Percentiles rank a stretch among this genome's conserved stretches.
These are phyloP conservation scores for Silurus meridionalis DNA, from an alignment of 2,113 vertebrate genomes.

Conservation along the genomic window DNA sequence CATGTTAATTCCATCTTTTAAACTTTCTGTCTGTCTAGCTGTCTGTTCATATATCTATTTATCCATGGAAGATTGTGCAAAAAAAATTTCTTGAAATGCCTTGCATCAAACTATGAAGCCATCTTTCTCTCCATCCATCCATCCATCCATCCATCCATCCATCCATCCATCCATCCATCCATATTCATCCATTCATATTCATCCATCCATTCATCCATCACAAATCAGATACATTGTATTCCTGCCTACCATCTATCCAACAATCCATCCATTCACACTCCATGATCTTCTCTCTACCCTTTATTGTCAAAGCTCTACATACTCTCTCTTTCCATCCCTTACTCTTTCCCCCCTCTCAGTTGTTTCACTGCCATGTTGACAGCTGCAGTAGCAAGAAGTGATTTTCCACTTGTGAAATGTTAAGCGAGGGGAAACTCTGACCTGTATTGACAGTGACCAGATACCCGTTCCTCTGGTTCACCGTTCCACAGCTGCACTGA, in stretches of 20 bases:
- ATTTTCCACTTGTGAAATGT: slow-evolving; percentile 2
- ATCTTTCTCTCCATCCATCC: neutral
- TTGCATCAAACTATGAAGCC: neutral
- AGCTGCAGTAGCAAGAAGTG: slow-evolving; percentile 19
- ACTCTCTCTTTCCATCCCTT: neutral
- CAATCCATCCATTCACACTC: neutral
- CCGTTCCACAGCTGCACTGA: neutral
- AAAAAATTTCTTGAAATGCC: neutral
- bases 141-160: neutral
- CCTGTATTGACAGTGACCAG: slow-evolving; percentile 15
- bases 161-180: neutral
- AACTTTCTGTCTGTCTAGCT: neutral
- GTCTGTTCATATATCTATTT: neutral
- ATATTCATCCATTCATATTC: neutral
- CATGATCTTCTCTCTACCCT: neutral
- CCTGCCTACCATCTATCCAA: neutral
- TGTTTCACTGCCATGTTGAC: neutral
- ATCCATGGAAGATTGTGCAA: neutral
- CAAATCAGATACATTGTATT: neutral
- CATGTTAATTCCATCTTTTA: neutral
- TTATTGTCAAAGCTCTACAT: neutral
- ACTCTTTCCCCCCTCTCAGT: neutral
- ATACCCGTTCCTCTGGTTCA: neutral
- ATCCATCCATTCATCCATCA: neutral
- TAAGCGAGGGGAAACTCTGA: slow-evolving; percentile 29